These are phyloP conservation scores for Synanthedon formicaeformis DNA, from an alignment of 2,888 invertebrate genomes.

Conservation along the genomic window DNA sequence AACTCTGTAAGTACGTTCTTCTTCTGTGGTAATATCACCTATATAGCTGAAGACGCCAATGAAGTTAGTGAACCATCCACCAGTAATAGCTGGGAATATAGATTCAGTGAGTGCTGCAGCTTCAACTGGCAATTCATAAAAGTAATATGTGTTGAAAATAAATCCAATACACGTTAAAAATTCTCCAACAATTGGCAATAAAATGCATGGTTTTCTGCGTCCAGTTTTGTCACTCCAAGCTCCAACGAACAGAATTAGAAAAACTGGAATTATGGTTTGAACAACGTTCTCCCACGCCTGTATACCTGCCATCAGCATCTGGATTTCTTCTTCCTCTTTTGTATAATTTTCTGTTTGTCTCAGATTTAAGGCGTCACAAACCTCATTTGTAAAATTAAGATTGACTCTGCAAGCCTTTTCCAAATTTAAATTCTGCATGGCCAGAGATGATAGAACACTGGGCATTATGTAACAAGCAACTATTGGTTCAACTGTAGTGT, in stretches of 20 bases:
- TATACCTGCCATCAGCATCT: conserved; percentile 79
- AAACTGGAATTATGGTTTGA: conserved; percentile 83
- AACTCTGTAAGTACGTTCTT: conserved; percentile 84
- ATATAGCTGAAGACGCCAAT: conserved; percentile 91
- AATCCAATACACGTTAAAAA: conserved; percentile 81
- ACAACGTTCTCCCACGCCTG: conserved; percentile 87
- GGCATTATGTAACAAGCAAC: conserved; percentile 77
- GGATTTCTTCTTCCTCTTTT: conserved; percentile 73
- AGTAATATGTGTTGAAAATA: conserved; percentile 82
- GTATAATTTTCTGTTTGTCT: conserved; percentile 75
- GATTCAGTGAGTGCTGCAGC: conserved; percentile 82
- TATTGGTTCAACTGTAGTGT: conserved; percentile 81
- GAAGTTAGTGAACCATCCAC: conserved; percentile 89
- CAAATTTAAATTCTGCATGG: conserved; percentile 84
- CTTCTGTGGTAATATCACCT: conserved; percentile 84
- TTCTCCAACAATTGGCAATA: conserved; percentile 84
- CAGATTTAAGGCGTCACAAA: conserved; percentile 80
- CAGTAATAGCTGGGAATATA: conserved; percentile 83
- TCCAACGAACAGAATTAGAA: conserved; percentile 85
- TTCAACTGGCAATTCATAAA: conserved; percentile 83
- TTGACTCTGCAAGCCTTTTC: conserved; percentile 90
- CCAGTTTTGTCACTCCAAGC: conserved; percentile 82
- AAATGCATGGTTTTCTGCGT: conserved; percentile 81
- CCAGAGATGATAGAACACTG: conserved; percentile 76
- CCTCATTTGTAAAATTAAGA: conserved; percentile 74